Evolutionary conservation across 2,113 vertebrate species (phyloP), one percentile per base, ranked within the genome.

Genomic region (Podarcis raffonei): DNA sequence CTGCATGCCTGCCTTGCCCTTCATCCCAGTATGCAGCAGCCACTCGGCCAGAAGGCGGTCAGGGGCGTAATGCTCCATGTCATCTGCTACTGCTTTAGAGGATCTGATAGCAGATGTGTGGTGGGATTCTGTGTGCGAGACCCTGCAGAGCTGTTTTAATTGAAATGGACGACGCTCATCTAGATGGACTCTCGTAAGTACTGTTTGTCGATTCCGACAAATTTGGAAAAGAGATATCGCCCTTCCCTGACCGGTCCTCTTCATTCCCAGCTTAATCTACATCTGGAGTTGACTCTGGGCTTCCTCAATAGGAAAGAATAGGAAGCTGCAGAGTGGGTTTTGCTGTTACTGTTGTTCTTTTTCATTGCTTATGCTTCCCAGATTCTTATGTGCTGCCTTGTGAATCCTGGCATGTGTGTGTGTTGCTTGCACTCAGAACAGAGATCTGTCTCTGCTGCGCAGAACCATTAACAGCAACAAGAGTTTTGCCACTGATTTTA

Each of bases 311-410:
- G n/a, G n/a, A n/a, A 48, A 48, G 9, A 75, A 35, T 48, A 30
- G 5, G n/a, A 80, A 30, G n/a, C n/a, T 35, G 66, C 3, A 6
- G 77, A 7, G 13, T 65, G n/a, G 30, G 69, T 78, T 88, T 89
- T 84, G 27, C 35, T 59, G 75, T n/a, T 57, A 27, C 71, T 25
- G 4, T 12, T 0, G 0, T 18, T 32, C 25, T 4, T 7, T 53
- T 74, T 83, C 65, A 25, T 0, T 62, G 68, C 85, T 87, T 4
- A 68, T 20, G 69, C 1, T 42, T 22, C 0, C 0, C 30, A 37
- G 18, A 30, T 89, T 1, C 57, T 48, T 90, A n/a, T 91, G 25
- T 71, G 35, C 42, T 75, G 37, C n/a, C 32, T 27, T 15, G 27
- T 39, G 81, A 68, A 27, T 66, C 22, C 59, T 78, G 59, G 18